Evolutionary conservation across 2,113 vertebrate species (phyloP), one percentile per base, ranked within the genome.

Genomic region (Nanorana parkeri): DNA sequence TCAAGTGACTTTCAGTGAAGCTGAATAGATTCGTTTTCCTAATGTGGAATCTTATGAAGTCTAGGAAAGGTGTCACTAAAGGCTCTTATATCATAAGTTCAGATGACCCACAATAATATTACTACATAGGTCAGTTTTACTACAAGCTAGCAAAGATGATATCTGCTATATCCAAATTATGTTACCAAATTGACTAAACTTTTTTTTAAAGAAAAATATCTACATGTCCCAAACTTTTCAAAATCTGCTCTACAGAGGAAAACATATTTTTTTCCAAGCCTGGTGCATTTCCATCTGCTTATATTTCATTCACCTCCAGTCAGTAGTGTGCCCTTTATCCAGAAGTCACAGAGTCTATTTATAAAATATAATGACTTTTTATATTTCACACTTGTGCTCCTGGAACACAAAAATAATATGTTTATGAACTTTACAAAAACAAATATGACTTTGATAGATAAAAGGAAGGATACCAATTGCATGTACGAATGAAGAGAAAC

Each of bases 381-480:
- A 68, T 36, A 24, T 78, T 52, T 68, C 19, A 54, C 20, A 67
- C 64, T 78, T 78, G 47, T 80, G 54, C 66, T 58, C 21, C 55
- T 17, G 60, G 17, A 5, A 69, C 55, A 61, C 26, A 60, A 41
- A 67, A 58, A 79, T 58, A 68, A 80, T 69, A 68, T 8, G 28
- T 68, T 56, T 79, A n/a, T 16, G 32, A 79, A 79, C 20, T 41
- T 47, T 79, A 21, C 54, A 68, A 68, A 28, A 60, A 56, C 77
- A 79, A 28, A 61, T 60, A 80, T 58, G 55, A 41, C 56, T 80
- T 80, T 71, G 78, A 80, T 80, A 52, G 58, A 80, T 60, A 71
- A 80, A 61, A 58, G 54, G 56, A 56, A 47, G 23, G 3, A 68
- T 68, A 36, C 20, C 36, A 26, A 41, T 41, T 17, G 54, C 19